Conservation (phyloP, 2,888 invertebrate species). For the Tricholauxania praeusta region DNA sequence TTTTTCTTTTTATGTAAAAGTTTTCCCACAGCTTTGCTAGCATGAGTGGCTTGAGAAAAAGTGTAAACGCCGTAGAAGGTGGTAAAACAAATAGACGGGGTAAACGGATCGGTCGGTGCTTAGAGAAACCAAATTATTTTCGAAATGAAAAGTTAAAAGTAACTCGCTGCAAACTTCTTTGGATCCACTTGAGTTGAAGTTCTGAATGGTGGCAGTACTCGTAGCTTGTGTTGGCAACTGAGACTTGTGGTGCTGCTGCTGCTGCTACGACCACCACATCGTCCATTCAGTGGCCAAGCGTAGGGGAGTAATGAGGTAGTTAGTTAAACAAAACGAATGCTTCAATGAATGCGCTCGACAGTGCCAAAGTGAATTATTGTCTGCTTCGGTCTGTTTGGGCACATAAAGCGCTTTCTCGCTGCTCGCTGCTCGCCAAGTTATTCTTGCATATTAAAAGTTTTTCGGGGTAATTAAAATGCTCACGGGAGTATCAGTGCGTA, state of each 20-base stretch:
- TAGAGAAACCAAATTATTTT: constrained; percentile 6
- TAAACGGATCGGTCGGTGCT: too few relatives aligned
- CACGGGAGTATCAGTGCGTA: constrained; percentile 63
- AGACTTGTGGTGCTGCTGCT: neutral
- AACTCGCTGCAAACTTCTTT: constrained; percentile 14
- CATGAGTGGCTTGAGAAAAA: too few relatives aligned
- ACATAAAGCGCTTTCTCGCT: constrained; percentile 1
- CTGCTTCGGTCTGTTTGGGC: constrained; percentile 2
- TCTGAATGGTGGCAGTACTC: constrained; percentile 28
- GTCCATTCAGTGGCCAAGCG: neutral
- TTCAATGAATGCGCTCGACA: constrained; percentile 8
- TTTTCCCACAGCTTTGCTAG: too few relatives aligned
- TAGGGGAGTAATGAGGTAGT: neutral
- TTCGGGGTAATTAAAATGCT: constrained; percentile 63
- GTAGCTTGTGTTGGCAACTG: constrained; percentile 56
- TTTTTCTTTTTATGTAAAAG: too few relatives aligned
- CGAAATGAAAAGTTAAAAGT: neutral
- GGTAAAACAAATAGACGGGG: too few relatives aligned
- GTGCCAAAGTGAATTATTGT: constrained; percentile 61
- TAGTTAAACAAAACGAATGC: constrained; percentile 43
- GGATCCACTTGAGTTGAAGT: constrained; percentile 30
- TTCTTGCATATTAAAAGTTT: constrained; percentile 50
- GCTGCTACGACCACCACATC: neutral
- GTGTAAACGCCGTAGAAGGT: too few relatives aligned
- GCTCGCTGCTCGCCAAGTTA: constrained; percentile 27